Conservation (phyloP, 2,797 vertebrate species). For the Parotocinclus haroldoi region DNA sequence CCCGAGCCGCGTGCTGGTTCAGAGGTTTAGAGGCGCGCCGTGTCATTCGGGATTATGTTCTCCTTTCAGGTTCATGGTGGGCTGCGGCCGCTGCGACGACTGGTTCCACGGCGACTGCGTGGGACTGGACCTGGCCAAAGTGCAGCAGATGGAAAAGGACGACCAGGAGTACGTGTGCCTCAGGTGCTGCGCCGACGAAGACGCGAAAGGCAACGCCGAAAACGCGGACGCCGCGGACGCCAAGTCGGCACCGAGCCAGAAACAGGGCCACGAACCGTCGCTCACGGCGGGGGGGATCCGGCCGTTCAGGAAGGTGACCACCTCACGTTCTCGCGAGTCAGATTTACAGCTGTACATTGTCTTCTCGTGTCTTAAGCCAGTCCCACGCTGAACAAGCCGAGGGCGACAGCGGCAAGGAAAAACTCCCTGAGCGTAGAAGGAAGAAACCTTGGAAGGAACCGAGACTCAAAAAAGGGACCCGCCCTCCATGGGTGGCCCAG, state of each 20-base stretch:
- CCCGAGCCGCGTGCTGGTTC: no score
- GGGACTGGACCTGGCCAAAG: conserved; percentile 90
- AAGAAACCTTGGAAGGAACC: no score
- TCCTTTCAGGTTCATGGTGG: conserved; percentile 91
- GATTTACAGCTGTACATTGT: no score
- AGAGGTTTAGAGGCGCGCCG: no score
- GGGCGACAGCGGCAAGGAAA: no score
- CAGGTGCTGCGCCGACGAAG: conserved; percentile 92
- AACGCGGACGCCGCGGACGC: conserved; percentile 55
- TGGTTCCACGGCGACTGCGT: conserved; percentile 99
- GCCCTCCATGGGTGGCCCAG: no score
- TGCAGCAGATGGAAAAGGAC: conserved; percentile 93
- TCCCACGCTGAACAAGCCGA: no score
- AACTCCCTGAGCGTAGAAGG: no score
- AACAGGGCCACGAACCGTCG: conserved; percentile 68
- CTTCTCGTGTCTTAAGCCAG: no score
- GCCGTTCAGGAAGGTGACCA: conserved; percentile 80
- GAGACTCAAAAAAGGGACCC: no score
- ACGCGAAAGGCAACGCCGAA: conserved; percentile 70
- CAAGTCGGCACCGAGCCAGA: conserved; percentile 68
- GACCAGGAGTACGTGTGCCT: conserved; percentile 96
- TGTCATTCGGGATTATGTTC: not conserved
- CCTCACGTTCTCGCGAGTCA: no score
- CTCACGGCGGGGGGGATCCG: conserved; percentile 72
- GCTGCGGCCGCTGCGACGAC: conserved; percentile 95